Evolutionary conservation across 2,113 vertebrate genomes (phyloP), one percentile per base, ranked within the genome.

Genomic region (Nothocercus julius): DNA sequence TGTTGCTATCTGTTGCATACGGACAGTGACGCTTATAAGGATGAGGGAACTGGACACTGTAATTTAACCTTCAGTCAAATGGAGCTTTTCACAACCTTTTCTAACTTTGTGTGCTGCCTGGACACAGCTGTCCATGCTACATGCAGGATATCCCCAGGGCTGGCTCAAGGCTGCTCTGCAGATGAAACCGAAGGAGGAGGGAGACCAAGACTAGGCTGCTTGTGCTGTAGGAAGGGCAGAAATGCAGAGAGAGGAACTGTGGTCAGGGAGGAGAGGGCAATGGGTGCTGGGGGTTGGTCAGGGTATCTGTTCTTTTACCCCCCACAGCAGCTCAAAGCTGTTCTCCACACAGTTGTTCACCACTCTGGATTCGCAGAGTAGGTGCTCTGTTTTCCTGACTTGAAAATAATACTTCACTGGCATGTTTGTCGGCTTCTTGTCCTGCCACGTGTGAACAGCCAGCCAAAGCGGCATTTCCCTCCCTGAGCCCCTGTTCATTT

Each of bases 121-220:
- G 32, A 21, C 24, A 4, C 28, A 27, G 73, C 53, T 64, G 49
- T 22, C 53, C 22, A 3, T 0, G 2, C 11, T 8, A 15, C 17
- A 3, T 3, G 6, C 13, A 20, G 28, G 54, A 34, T 13, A 3
- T 49, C 59, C 22, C 47, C 72, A 40, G 68, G 49, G 40, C 36
- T 77, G 79, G 45, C 38, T 85, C 61, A 25, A 42, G 68, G 47
- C 44, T 69, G 20, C 44, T 69, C 72, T 82, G 79, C 44, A 54
- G 79, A 59, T 18, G 90, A 45, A 90, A 45, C 2, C 3, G 1
- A 27, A 67, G 77, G 18, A 66, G 45, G 47, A 49, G 47, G 47
- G 11, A 66, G 44, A 14, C 5, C 18, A 0, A 11, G 22, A 45
- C 15, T 16, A 64, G 4, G 9, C 13, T 56, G 64, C 68, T 32